Conservation (phyloP, 2,888 invertebrate species). For the Pimpla rufipes region DNA sequence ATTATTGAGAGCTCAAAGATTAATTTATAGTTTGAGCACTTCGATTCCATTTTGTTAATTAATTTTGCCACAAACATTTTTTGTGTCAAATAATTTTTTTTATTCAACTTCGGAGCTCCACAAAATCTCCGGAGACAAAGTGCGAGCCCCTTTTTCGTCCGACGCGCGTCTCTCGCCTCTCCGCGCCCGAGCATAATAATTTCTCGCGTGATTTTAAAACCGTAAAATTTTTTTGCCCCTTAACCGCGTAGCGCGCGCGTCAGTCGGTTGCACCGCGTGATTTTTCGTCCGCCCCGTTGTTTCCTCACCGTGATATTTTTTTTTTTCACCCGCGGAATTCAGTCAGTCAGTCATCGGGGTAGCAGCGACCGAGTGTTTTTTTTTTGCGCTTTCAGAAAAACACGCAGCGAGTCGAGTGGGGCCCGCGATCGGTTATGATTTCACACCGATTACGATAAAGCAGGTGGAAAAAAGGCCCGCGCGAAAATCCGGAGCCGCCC, state of each 20-base stretch:
- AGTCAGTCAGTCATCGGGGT: constrained; percentile 24
- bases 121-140: too few relatives aligned
- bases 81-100: too few relatives aligned
- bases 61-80: too few relatives aligned
- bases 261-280: constrained; percentile 27
- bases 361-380: too few relatives aligned
- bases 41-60: too few relatives aligned
- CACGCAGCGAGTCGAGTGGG: constrained; percentile 68
- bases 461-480: constrained; percentile 64
- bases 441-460: constrained; percentile 85
- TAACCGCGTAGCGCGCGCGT: constrained; percentile 76
- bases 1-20: too few relatives aligned
- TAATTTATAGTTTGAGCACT: too few relatives aligned
- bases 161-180: constrained; percentile 42
- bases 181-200: constrained; percentile 84
- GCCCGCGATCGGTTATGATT: constrained; percentile 84
- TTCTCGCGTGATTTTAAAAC: constrained; percentile 85
- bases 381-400: constrained; percentile 79
- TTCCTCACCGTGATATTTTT: constrained; percentile 38
- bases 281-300: constrained; percentile 20
- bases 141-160: constrained; percentile 52
- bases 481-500: neutral
- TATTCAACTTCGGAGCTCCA: too few relatives aligned
- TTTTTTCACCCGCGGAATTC: too few relatives aligned
- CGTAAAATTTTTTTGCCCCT: constrained; percentile 84